Base-by-base conservation (phyloP, 2,797 vertebrate species). In the Molossus alvarezi region DNA sequence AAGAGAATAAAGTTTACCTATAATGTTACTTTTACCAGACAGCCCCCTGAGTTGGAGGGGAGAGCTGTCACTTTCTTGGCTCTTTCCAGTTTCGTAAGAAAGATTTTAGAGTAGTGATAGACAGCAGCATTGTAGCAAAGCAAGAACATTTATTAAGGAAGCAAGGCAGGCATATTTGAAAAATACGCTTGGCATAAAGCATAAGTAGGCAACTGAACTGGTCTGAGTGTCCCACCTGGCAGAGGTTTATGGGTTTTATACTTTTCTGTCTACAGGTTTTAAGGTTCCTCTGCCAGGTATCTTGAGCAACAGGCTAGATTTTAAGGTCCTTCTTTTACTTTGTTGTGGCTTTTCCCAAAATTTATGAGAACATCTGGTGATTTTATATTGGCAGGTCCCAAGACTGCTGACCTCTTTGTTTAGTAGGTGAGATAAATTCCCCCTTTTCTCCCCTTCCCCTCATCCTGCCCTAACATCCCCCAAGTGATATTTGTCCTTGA, bases 1-100 rank as follows among this genome's bases (percentile, higher is more conserved):
- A 75, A 55, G 71, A 88, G 62, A 94, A 51, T 80, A 83, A 87
- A 88, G 76, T 84, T 75, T 3, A 75, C 41, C 1, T 83, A 20
- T 69, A 37, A 41, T 84, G 33, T 60, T 94, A 69, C n/a, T 20
- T 17, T 69, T 69, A 69, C 65, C 33, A 9, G n/a, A 69, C 7
- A 9, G 15, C 65, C 9, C 1, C 65, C n/a, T 69, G 65, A 69
- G 17, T 69, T 17, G n/a, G n/a, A 37, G n/a, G n/a, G n/a, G 65
- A 69, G n/a, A 17, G 9, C 65, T 69, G 65, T 69, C n/a, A 17
- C n/a, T n/a, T 69, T n/a, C n/a, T 69, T n/a, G 20, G 65, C 8
- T 69, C 65, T 37, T 33, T 15, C 37, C 65, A 69, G 2, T 20
- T n/a, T 37, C n/a, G 20, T 33, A 69, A 18, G 64, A 67, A 69